These are phyloP conservation scores for Acanthochromis polyacanthus DNA, from an alignment of 2,113 vertebrate species.

Conservation along the genomic window DNA sequence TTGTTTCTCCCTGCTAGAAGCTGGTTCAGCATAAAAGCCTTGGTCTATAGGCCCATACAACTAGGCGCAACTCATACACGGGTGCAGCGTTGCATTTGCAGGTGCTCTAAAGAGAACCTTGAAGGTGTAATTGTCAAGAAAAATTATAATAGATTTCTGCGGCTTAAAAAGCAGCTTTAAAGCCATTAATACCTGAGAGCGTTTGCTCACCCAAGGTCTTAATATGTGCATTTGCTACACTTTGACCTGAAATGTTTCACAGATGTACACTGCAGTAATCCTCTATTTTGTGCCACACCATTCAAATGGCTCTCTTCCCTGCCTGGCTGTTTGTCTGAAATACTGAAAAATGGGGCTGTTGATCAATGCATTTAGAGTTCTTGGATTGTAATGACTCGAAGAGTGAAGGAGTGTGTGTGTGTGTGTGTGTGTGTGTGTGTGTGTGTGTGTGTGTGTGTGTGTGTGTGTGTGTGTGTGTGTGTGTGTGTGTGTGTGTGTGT, in stretches of 20 bases:
- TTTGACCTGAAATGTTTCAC: neutral
- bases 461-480: too few species aligned
- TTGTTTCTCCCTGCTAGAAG: neutral
- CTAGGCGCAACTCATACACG: neutral
- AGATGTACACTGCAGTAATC: neutral
- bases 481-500: constrained; percentile 46
- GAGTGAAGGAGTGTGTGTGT: constrained; percentile 60
- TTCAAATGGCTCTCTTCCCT: constrained; percentile 3
- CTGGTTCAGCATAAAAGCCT: constrained; percentile 31
- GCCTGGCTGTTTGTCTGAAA: constrained; percentile 51
- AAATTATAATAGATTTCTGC: neutral
- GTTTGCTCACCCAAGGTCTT: neutral
- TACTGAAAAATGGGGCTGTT: constrained; percentile 21
- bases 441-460: too few species aligned
- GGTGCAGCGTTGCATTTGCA: neutral
- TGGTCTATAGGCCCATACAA: neutral
- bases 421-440: too few species aligned
- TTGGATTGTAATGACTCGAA: constrained; percentile 42
- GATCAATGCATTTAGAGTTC: constrained; percentile 61
- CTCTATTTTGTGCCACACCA: neutral
- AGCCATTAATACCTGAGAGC: neutral
- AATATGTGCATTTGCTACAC: too few species aligned
- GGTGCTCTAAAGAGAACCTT: neutral
- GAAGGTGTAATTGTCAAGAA: neutral
- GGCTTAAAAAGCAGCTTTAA: neutral